A percentile compares a stretch with the other conserved stretches of the same genome.
These are phyloP conservation scores for Yponomeuta sedellus DNA, from an alignment of 2,888 invertebrate species.

Conservation along the genomic window DNA sequence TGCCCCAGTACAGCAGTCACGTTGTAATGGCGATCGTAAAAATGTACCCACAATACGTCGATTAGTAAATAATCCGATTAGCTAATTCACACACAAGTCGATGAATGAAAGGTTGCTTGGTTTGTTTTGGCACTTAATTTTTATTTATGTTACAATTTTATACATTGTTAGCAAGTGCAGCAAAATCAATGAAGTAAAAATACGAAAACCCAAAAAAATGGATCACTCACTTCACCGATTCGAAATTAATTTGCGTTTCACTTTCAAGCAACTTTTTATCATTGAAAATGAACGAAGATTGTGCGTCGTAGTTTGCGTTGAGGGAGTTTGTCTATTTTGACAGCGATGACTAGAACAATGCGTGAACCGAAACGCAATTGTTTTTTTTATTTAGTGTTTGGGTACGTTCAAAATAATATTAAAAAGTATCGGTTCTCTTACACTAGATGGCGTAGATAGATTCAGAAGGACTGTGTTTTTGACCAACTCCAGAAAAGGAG, in stretches of 20 bases:
- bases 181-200: neutral
- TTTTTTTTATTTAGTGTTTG: neutral
- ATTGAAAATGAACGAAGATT: neutral
- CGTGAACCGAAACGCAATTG: neutral
- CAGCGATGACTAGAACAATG: neutral
- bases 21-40: slow-evolving; percentile 3
- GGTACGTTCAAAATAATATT: neutral
- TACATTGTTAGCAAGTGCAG: neutral
- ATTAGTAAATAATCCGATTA: neutral
- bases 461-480: too few relatives aligned
- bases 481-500: too few relatives aligned
- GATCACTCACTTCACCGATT: neutral
- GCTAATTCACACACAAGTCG: neutral
- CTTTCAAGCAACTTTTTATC: neutral
- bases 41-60: neutral
- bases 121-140: neutral
- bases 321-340: neutral
- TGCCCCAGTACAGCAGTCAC: neutral
- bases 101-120: neutral
- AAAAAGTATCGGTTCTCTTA: too few relatives aligned
- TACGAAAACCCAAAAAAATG: neutral
- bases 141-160: neutral
- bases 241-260: neutral
- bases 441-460: too few relatives aligned
- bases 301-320: too few relatives aligned